A percentile compares a stretch with the other conserved stretches of the same genome.
These are phyloP conservation scores for Moxostoma hubbsi DNA, from an alignment of 2,797 vertebrate genomes.

Conservation along the genomic window DNA sequence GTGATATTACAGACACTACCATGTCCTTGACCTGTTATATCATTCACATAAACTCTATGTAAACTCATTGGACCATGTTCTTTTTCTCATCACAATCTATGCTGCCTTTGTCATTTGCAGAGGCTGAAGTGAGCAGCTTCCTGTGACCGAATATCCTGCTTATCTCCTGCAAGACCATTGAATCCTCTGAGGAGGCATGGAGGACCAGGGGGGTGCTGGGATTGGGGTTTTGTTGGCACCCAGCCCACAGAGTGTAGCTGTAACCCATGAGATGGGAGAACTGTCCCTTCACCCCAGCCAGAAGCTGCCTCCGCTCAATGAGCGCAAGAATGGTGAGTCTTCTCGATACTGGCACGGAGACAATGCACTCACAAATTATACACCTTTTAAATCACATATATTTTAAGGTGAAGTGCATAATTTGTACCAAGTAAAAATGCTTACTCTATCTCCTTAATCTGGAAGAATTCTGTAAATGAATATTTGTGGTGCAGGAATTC, in stretches of 20 bases:
- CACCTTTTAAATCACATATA: too few relatives aligned
- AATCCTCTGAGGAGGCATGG: constrained; percentile 79
- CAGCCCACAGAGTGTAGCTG: constrained; percentile 96
- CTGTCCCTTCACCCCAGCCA: constrained; percentile 89
- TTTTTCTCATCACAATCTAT: not conserved
- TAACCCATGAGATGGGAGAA: constrained; percentile 93
- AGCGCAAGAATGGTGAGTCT: constrained; percentile 93
- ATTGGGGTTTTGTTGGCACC: constrained; percentile 81
- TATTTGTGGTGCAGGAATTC: too few relatives aligned
- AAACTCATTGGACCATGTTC: not conserved
- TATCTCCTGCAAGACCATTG: constrained; percentile 50
- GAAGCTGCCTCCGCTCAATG: constrained; percentile 89
- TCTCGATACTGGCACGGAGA: not conserved
- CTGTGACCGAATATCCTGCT: constrained; percentile 19
- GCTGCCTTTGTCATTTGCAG: constrained; percentile 29
- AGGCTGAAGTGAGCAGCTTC: constrained; percentile 37
- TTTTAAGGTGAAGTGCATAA: too few relatives aligned
- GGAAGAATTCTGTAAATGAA: too few relatives aligned
- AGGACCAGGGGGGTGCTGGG: constrained; percentile 81
- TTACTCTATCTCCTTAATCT: too few relatives aligned
- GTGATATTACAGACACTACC: constrained; percentile 44
- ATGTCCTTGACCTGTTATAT: constrained; percentile 36
- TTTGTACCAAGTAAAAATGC: too few relatives aligned
- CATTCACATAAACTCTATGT: not conserved
- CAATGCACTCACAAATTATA: too few relatives aligned